Base-by-base conservation (phyloP, 2,797 vertebrate genomes). In the Podarcis siculus region DNA sequence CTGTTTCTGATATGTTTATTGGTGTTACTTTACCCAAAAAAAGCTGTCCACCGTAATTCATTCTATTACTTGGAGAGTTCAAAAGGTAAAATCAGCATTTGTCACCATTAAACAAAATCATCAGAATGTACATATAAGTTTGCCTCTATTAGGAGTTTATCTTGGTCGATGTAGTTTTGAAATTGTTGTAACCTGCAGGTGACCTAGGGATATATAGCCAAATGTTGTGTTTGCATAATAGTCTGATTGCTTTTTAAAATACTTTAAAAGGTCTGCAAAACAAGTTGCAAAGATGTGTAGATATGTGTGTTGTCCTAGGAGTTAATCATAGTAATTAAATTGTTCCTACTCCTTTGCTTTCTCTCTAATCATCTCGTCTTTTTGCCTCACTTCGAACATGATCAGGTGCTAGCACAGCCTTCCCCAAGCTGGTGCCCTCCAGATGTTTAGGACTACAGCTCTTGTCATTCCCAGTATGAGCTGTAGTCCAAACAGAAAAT, bases 1-100 rank as follows among this genome's bases (percentile, higher is more conserved):
- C 6, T 9, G 23, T 79, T 90, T 89, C 71, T 81, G 82, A 61
- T 86, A 86, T 88, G 64, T 89, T 92, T 92, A 84, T 87, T 30
- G 32, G 25, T 1, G 8, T 8, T 83, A 5, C 81, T 82, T 80
- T 83, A n/a, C 88, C 3, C 25, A 61, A n/a, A 83, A 86, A 83
- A 87, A 25, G 32, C 84, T 84, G n/a, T n/a, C 23, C 9, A 76
- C 58, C 1, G 23, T 89, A 32, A 64, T 37, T 89, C 37, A 58
- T 64, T 35, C 87, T 32, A 55, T 86, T 55, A n/a, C 6, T 76
- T 27, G 21, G 2, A 30, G 82, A 85, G 82, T 87, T 93, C 17
- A 79, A 79, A 90, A 89, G 55, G 1, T 21, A 67, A 39, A 77
- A n/a, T 12, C 75, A 84, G 39, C 67, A 39, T 45, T 85, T 87